These are phyloP conservation scores for Drosophila trapezifrons DNA, from an alignment of 1,140 invertebrate genomes.

Conservation along the genomic window DNA sequence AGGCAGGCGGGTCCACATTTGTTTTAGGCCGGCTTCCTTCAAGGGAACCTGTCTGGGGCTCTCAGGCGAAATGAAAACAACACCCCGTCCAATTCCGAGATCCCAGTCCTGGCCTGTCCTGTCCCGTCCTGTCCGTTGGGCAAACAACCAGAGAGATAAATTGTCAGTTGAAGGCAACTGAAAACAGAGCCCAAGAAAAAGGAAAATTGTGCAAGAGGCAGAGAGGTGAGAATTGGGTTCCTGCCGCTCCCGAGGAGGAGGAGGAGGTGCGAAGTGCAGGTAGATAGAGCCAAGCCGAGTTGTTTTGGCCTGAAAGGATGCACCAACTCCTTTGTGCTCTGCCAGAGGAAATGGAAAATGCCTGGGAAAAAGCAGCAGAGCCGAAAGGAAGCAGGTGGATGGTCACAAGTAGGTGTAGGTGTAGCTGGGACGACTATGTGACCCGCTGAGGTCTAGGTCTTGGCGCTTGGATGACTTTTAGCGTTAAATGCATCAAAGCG, in stretches of 20 bases:
- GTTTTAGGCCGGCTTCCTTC: slow-evolving; percentile 60
- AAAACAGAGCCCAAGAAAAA: slow-evolving; percentile 50
- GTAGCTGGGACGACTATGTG: slow-evolving; percentile 12
- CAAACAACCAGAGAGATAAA: slow-evolving; percentile 71
- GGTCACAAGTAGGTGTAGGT: slow-evolving; percentile 4
- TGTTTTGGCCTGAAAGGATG: slow-evolving; percentile 35
- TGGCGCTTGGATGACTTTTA: slow-evolving; percentile 42
- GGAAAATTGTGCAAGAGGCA: slow-evolving; percentile 75
- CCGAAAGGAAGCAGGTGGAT: slow-evolving; percentile 9
- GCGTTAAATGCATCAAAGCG: slow-evolving; percentile 34
- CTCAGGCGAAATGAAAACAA: slow-evolving; percentile 62
- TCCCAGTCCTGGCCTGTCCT: slow-evolving; percentile 5
- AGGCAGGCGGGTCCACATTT: slow-evolving; percentile 58
- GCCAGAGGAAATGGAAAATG: slow-evolving; percentile 30
- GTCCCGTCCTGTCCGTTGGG: slow-evolving; percentile 27
- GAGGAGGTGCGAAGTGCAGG: slow-evolving; percentile 20
- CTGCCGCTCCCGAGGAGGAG: background rate
- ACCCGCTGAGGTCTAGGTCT: slow-evolving; percentile 30
- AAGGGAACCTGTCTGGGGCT: slow-evolving; percentile 62
- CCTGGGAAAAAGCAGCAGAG: slow-evolving; percentile 12
- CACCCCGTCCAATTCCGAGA: slow-evolving; percentile 39
- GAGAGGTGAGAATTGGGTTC: slow-evolving; percentile 31
- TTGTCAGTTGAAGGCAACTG: slow-evolving; percentile 73
- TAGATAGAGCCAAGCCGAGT: slow-evolving; percentile 8
- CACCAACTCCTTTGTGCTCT: slow-evolving; percentile 17